Base-by-base conservation (phyloP, 2,113 vertebrate genomes). In the Cyanistes caeruleus region DNA sequence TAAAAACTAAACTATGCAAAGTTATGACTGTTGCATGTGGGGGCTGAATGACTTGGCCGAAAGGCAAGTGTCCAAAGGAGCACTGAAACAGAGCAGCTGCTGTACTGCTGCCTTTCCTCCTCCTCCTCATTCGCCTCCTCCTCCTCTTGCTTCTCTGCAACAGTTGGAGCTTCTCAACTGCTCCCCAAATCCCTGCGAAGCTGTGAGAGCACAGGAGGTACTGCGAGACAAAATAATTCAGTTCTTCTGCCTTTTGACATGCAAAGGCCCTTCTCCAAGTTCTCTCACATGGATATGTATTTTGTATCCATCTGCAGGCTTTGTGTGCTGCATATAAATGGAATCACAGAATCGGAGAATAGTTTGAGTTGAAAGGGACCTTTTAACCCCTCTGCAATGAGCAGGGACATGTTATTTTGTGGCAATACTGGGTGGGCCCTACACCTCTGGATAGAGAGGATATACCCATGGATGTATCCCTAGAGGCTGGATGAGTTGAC, bases 1-100 rank as follows among this genome's bases (percentile, higher is more conserved):
- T 55, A 73, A 76, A 90, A 86, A 46, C 33, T 56, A 46, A 93
- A 84, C 79, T 88, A 80, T 79, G 56, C 41, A 68, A 52, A 72
- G 56, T 92, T 94, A 89, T 94, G 90, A 65, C 73, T 96, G 5
- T 49, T 94, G 77, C 62, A 43, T 58, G 79, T 0, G 11, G 86
- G 24, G 67, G 35, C 58, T 89, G 90, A 80, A 52, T 64, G 68
- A 52, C 53, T 82, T 58, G 77, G 49, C 70, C 8, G 14, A 89
- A 90, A 90, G 49, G 35, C 80, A 82, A 67, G 6, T 39, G 73
- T 76, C 87, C 64, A 9, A 87, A 82, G 76, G 23, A 91, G 35
- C 53, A 35, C 27, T 88, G 90, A 95, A 83, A 77, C 22, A 81
- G 48, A 85, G 48, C 89, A 95, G 89, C 84, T 96, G 92, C 77